Conservation (phyloP, 2,888 invertebrate genomes). For the Neelides folsomi region DNA sequence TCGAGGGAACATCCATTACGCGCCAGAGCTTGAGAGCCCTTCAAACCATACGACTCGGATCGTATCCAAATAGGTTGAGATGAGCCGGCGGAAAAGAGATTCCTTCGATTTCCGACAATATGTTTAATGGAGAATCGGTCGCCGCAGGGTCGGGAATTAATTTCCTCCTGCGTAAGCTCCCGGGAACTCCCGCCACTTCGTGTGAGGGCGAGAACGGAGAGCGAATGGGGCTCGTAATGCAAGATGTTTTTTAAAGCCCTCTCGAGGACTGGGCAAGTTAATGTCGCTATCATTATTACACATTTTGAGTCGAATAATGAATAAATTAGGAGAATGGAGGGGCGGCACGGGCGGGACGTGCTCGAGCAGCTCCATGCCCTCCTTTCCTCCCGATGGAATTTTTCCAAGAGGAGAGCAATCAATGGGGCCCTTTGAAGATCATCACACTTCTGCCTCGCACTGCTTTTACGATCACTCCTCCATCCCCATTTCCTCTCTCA, state of each 20-base stretch:
- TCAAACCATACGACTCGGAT: too few species aligned
- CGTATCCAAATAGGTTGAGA: too few species aligned
- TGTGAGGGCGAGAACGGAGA: slow-evolving; percentile 8
- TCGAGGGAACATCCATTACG: too few species aligned
- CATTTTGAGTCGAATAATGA: slow-evolving; percentile 35
- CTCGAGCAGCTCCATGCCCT: slow-evolving; percentile 32
- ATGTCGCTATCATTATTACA: slow-evolving; percentile 35
- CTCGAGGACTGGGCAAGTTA: slow-evolving; percentile 33
- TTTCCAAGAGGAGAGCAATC: slow-evolving; percentile 15
- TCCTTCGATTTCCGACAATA: neutral
- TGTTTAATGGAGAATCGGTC: slow-evolving; percentile 1
- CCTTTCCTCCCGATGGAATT: slow-evolving; percentile 16
- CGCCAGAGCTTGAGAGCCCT: too few species aligned
- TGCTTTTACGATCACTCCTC: slow-evolving; percentile 26
- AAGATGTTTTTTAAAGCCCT: slow-evolving; percentile 34
- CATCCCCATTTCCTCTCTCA: slow-evolving; percentile 22
- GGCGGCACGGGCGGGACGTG: slow-evolving; percentile 26
- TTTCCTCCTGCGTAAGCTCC: neutral
- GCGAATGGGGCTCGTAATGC: slow-evolving; percentile 28
- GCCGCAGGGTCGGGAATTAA: neutral
- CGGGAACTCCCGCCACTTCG: neutral
- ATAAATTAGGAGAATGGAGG: slow-evolving; percentile 33
- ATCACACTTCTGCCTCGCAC: slow-evolving; percentile 25
- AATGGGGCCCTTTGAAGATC: slow-evolving; percentile 20
- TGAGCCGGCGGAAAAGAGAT: too few species aligned